These are phyloP conservation scores for Yponomeuta plumbellus DNA, from an alignment of 2,888 invertebrate species.

Conservation along the genomic window DNA sequence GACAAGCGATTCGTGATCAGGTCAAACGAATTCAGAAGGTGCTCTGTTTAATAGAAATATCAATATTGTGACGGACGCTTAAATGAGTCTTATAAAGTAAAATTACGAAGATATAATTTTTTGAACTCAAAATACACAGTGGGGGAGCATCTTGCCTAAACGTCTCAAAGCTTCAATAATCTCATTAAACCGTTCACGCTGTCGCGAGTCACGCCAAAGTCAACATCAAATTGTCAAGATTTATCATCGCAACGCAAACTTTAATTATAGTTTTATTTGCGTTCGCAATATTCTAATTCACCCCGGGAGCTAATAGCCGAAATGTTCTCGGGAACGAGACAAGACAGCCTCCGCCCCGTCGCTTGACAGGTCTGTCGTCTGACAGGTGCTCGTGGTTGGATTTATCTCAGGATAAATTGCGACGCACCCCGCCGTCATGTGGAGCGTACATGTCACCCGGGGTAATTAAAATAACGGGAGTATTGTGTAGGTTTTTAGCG, in stretches of 20 bases:
- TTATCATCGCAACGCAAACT: slow-evolving; percentile 35
- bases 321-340: slow-evolving; percentile 46
- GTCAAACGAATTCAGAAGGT: too few relatives aligned
- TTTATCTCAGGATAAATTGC: slow-evolving; percentile 64
- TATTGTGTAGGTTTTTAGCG: background rate
- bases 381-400: slow-evolving; percentile 36
- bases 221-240: slow-evolving; percentile 50
- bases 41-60: too few relatives aligned
- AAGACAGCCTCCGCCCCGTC: slow-evolving; percentile 48
- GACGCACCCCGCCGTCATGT: slow-evolving; percentile 29
- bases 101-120: too few relatives aligned
- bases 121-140: background rate
- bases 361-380: slow-evolving; percentile 52
- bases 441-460: slow-evolving; percentile 31
- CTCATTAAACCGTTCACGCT: slow-evolving; percentile 14
- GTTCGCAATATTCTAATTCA: slow-evolving; percentile 64
- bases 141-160: background rate
- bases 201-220: slow-evolving; percentile 23
- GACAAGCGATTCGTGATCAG: too few relatives aligned
- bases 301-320: slow-evolving; percentile 49
- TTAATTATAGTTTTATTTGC: slow-evolving; percentile 66
- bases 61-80: too few relatives aligned
- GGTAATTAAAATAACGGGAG: background rate
- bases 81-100: too few relatives aligned
- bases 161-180: background rate